Evolutionary conservation across 2,113 vertebrate genomes (phyloP), one percentile per base, ranked within the genome.

Genomic region (Polypterus senegalus): DNA sequence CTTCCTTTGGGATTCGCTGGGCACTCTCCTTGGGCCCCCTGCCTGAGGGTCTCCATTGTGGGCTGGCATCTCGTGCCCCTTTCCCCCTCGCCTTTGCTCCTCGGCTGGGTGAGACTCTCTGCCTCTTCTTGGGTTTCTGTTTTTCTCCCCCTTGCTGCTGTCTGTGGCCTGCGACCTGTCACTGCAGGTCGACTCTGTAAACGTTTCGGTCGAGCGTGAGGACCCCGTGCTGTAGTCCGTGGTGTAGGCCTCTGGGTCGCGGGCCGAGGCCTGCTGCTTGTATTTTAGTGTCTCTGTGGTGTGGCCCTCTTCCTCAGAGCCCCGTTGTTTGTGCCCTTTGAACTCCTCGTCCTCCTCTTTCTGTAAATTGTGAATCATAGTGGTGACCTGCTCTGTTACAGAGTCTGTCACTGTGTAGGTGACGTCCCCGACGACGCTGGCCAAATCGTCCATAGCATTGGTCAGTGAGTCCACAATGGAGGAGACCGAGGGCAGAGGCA

Each of bases 361-460:
- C 9, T 81, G 73, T 46, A 93, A 79, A 74, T 90, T 89, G 62
- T 66, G 84, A 59, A 94, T 88, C 74, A 94, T 83, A 48, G 70
- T 92, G 5, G 88, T 86, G 58, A 98, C 92, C 79, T 93, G 91
- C 66, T 92, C 94, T 0, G 92, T 83, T 6, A 98, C 87, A 5
- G 93, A 89, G 70, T 93, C 94, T 9, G 88, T 91, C 6, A 97
- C 83, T 0, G 81, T 81, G 49, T 80, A 92, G 5, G 91, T 74
- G 1, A 76, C 94, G 48, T 94, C 92, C 1, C 85, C 94, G 62
- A 97, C 91, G 0, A 71, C 90, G 9, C 65, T 76, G 60, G 88
- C 88, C 64, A 95, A 70, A 66, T 92, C 92, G 43, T 91, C 94
- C 69, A 98, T 86, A 1, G 86, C 91, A 65, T 73, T 93, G 67